Base-by-base conservation (phyloP, 2,888 invertebrate genomes). In the Carcina quercana region DNA sequence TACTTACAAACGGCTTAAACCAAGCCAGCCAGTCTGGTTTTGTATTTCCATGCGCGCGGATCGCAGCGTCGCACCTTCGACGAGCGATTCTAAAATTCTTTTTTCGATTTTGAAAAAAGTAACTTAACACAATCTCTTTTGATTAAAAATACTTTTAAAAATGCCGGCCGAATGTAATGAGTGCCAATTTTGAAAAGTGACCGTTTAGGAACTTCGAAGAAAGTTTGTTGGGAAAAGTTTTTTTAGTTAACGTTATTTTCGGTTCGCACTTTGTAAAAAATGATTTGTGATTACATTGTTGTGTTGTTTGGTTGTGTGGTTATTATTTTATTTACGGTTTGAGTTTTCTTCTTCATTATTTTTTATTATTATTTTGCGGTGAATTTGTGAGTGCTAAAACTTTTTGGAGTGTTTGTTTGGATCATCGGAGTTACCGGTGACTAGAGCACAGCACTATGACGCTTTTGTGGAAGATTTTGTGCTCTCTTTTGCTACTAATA, bases 1-100 rank as follows among this genome's bases (percentile, higher is more conserved):
- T 75, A 80, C 78, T 76, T 74, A 75, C 75, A 69, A 73, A 67
- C 69, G 74, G 73, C 71, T 71, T 70, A 59, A 45, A n/a, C 30
- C 19, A 52, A 60, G 56, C 74, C 64, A 73, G 79, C 72, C 82
- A 82, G 82, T 83, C 82, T 80, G 82, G 76, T 80, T 79, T 75
- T 72, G 78, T 66, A 54, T 70, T 71, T 63, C 76, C 61, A 65
- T 61, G 71, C 70, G 82, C 79, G 65, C 76, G 75, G 76, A 57
- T 62, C 72, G 65, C 59, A 61, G 59, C 71, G 69, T 76, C 66
- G 44, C 59, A 57, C 47, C 51, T 50, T 49, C 50, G 52, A 55
- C 54, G 46, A 53, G 53, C 49, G 47, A 49, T 45, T 43, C 39
- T 53, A n/a, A 56, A 59, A 67, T 59, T 65, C 58, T 60, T 63